Conservation (phyloP, 1,140 invertebrate genomes). For the Cardiocondyla obscurior region DNA sequence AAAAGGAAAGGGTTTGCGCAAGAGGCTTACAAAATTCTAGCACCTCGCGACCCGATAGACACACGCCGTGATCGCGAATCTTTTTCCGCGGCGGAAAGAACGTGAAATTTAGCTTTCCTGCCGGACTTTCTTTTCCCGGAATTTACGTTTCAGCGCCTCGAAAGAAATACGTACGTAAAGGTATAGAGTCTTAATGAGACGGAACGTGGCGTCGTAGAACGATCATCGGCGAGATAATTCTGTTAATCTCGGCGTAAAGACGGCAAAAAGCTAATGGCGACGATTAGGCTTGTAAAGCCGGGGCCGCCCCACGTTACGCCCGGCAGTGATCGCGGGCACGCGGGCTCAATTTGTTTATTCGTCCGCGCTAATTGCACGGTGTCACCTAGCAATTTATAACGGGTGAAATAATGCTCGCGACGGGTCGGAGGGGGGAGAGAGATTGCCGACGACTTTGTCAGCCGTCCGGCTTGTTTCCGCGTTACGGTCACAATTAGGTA, state of each 20-base stretch:
- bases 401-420: constrained; percentile 4
- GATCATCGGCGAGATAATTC: constrained; percentile 32
- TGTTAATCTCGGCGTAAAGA: constrained; percentile 11
- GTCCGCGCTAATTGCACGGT: constrained; percentile 22
- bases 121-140: too few species aligned
- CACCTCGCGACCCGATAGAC: not conserved
- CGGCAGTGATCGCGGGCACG: not conserved
- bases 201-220: constrained; percentile 38
- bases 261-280: constrained; percentile 46
- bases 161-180: not conserved
- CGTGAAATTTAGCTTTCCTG: not conserved
- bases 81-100: not conserved
- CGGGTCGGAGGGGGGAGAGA: not conserved
- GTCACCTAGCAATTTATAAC: constrained; percentile 43
- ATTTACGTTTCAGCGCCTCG: not conserved
- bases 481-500: constrained; percentile 51
- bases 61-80: not conserved
- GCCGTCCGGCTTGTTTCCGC: constrained; percentile 30
- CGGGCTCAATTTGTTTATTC: constrained; percentile 40
- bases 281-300: constrained; percentile 39
- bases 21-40: not conserved
- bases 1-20: too few species aligned
- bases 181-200: constrained; percentile 8
- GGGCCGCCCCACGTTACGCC: not conserved
- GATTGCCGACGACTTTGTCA: not conserved